Conservation (phyloP, 1,140 invertebrate species). For the Rhyzopertha dominica region DNA sequence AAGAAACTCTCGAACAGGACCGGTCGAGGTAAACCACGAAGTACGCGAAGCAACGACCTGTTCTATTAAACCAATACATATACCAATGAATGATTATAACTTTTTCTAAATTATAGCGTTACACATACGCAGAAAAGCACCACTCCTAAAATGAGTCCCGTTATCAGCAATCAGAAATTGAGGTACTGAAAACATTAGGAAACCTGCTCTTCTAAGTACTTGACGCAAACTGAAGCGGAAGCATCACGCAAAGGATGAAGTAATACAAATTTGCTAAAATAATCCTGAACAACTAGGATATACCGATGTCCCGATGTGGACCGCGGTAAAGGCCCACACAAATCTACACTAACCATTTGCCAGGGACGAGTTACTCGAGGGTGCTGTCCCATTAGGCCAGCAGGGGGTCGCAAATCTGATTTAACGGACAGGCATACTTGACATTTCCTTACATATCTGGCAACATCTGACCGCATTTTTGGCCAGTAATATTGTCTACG, state of each 20-base stretch:
- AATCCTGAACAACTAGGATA: conserved; percentile 36
- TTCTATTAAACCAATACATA: no score
- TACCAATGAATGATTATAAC: no score
- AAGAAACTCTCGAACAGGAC: no score
- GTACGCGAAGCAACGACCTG: no score
- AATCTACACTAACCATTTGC: conserved; percentile 25
- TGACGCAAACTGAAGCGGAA: not conserved
- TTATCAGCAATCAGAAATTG: not conserved
- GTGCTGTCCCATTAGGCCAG: not conserved
- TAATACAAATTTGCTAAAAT: conserved; percentile 12
- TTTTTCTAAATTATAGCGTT: no score
- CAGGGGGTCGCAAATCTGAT: not conserved
- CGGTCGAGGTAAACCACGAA: no score
- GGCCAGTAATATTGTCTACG: conserved; percentile 7
- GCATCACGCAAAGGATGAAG: not conserved
- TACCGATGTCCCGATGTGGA: conserved; percentile 29
- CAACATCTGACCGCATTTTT: not conserved
- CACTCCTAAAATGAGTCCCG: no score
- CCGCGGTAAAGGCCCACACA: conserved; percentile 38
- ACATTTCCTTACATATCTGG: not conserved
- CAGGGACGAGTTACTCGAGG: conserved; percentile 2
- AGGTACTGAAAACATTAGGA: conserved; percentile 18
- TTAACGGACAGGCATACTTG: not conserved
- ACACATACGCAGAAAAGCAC: not conserved
- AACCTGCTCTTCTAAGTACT: conserved; percentile 2